Evolutionary conservation across 2,888 invertebrate species (phyloP).

Genomic region (Thera britannica): DNA sequence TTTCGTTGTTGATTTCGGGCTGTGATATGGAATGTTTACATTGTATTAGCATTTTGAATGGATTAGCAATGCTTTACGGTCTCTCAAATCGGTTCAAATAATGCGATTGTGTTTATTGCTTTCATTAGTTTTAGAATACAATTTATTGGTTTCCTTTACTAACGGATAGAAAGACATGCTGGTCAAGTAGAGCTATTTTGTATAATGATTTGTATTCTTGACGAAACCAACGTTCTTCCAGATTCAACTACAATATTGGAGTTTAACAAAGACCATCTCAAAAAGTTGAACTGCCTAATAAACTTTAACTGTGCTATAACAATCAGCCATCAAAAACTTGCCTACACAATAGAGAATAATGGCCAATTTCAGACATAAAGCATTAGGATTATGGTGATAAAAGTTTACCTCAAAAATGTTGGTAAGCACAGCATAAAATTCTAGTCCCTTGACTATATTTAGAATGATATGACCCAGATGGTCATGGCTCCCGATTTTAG

Average conservation of each 20-base stretch:
- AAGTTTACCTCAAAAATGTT: conserved; percentile 60
- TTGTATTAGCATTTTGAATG: conserved; percentile 26
- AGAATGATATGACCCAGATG: conserved; percentile 81
- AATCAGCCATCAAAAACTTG: conserved; percentile 30
- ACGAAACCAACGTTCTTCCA: too few relatives aligned
- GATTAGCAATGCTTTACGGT: conserved; percentile 27
- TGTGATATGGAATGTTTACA: conserved; percentile 33
- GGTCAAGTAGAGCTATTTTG: neutral
- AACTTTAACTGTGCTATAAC: neutral
- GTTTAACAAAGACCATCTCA: conserved; percentile 15
- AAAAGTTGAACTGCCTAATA: conserved; percentile 19
- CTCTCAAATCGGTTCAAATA: conserved; percentile 15
- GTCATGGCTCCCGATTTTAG: conserved; percentile 80
- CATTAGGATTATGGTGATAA: conserved; percentile 41
- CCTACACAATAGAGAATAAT: conserved; percentile 41
- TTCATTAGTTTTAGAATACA: neutral
- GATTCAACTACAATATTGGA: conserved; percentile 1
- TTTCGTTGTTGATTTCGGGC: conserved; percentile 27
- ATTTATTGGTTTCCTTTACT: neutral
- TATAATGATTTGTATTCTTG: too few relatives aligned
- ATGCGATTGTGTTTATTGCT: conserved; percentile 1
- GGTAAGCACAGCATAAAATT: conserved; percentile 72
- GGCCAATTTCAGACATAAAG: conserved; percentile 38
- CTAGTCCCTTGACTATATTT: conserved; percentile 76
- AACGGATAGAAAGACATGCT: neutral